A percentile compares a stretch with the other conserved stretches of the same genome.
Evolutionary conservation across 2,888 invertebrate species (phyloP).

Genomic region (Watsonalla binaria): DNA sequence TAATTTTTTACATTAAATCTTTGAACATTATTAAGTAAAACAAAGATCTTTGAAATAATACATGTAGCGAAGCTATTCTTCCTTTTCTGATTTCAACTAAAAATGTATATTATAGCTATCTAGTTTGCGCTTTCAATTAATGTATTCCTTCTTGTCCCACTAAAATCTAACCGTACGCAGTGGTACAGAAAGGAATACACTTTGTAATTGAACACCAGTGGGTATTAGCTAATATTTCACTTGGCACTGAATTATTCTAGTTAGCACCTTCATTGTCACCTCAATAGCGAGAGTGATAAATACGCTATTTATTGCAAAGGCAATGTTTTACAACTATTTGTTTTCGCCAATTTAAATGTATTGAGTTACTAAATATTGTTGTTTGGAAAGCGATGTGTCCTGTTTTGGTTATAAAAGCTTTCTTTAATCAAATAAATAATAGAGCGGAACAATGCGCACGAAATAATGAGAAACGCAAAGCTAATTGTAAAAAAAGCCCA

Average conservation of each 20-base stretch:
- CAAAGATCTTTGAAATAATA: background rate
- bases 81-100: background rate
- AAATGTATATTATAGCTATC: background rate
- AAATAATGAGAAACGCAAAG: background rate
- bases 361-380: too few species aligned
- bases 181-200: background rate
- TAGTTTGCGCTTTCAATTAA: background rate
- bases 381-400: too few species aligned
- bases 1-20: background rate
- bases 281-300: background rate
- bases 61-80: background rate
- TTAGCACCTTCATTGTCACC: constrained; percentile 40
- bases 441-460: background rate
- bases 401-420: too few species aligned
- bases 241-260: constrained; percentile 49
- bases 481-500: background rate
- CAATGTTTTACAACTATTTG: too few species aligned
- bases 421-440: too few species aligned
- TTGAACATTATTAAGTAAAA: background rate
- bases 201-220: constrained; percentile 34
- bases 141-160: background rate
- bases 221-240: constrained; percentile 19
- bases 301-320: too few species aligned
- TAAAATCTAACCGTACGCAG: background rate
- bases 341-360: too few species aligned